These are phyloP conservation scores for Gryon sp. DNA, from an alignment of 1,140 invertebrate genomes.

Conservation along the genomic window DNA sequence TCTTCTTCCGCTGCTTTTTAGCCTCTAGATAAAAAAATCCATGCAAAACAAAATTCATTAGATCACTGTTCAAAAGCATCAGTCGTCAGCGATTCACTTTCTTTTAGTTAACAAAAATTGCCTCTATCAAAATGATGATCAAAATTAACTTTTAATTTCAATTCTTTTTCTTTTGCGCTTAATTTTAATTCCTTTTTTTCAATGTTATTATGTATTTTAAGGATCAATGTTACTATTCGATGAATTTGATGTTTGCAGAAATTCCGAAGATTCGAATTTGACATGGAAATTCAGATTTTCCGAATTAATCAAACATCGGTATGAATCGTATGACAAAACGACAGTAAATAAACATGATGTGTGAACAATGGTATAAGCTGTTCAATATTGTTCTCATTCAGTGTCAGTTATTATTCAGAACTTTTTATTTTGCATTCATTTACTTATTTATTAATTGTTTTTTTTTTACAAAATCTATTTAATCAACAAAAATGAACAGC, in stretches of 20 bases:
- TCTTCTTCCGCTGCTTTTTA: constrained; percentile 95
- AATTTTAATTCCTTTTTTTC: constrained; percentile 15
- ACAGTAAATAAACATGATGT: constrained; percentile 42
- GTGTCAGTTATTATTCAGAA: no score
- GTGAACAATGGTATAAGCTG: constrained; percentile 59
- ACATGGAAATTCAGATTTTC: constrained; percentile 1
- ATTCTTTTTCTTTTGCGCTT: background rate
- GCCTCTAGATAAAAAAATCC: constrained; percentile 87
- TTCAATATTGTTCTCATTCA: constrained; percentile 41
- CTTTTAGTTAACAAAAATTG: constrained; percentile 3
- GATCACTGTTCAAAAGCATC: constrained; percentile 73
- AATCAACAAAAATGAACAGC: constrained; percentile 57
- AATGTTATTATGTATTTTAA: constrained; percentile 29
- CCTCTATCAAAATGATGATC: background rate
- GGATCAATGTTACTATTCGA: constrained; percentile 11
- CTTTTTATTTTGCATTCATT: no score
- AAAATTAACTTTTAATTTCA: background rate
- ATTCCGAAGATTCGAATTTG: constrained; percentile 5
- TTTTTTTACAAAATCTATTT: constrained; percentile 10
- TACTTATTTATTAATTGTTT: background rate
- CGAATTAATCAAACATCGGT: constrained; percentile 29
- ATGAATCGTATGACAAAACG: constrained; percentile 38
- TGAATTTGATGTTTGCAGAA: constrained; percentile 16
- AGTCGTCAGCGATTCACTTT: constrained; percentile 2
- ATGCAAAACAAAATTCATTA: constrained; percentile 84